Evolutionary conservation across 1,140 invertebrate genomes (phyloP).

Genomic region (Cherax destructor): DNA sequence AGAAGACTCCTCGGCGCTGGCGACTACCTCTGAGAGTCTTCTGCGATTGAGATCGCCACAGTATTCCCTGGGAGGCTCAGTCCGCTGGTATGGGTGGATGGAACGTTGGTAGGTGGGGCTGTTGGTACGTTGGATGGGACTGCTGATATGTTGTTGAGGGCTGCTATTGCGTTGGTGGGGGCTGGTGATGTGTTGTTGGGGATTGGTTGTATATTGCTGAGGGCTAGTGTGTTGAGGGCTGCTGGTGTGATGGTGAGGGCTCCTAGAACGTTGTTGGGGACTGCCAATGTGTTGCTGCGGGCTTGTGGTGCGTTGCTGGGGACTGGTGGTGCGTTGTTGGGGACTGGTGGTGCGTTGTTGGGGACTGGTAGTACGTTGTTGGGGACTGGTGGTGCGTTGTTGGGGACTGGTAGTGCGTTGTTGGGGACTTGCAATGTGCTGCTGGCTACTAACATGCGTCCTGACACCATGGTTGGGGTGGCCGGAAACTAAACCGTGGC

Average conservation of each 20-base stretch:
- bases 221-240: not conserved
- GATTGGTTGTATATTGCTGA: not conserved
- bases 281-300: not conserved
- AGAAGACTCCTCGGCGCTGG: not conserved
- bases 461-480: not conserved
- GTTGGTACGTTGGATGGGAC: not conserved
- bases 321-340: not conserved
- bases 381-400: not conserved
- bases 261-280: not conserved
- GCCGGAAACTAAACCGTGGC: too few species aligned
- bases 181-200: not conserved
- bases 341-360: not conserved
- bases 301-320: slow-evolving; percentile 14
- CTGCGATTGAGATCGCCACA: not conserved
- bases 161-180: not conserved
- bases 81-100: too few species aligned
- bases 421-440: not conserved
- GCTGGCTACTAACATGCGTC: not conserved
- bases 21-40: not conserved
- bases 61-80: too few species aligned
- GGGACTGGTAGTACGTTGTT: slow-evolving; percentile 1
- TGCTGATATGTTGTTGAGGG: not conserved
- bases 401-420: slow-evolving; percentile 17
- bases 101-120: not conserved
- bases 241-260: not conserved